phyloP scores from a whole-genome alignment of 2,888 invertebrate species.

The Frankliniella fusca region DNA sequence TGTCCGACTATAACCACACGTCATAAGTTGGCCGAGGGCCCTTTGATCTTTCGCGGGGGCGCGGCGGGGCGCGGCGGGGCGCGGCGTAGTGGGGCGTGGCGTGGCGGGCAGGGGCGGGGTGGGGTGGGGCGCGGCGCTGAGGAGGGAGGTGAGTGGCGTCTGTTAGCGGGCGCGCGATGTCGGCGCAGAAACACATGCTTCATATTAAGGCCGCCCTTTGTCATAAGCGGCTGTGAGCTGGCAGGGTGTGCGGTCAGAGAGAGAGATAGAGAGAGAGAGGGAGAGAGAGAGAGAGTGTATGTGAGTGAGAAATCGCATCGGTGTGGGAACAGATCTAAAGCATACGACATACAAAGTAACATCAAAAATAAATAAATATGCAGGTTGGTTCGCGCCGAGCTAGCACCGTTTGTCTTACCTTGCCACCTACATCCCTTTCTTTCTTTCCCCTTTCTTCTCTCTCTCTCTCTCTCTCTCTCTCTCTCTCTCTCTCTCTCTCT shows the following conservation, averaged over 20 bases:
- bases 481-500: slow-evolving; percentile 18
- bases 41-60: slow-evolving; percentile 21
- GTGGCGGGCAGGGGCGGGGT: not conserved
- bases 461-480: not conserved
- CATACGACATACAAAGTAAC: too few species aligned
- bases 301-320: not conserved
- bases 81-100: not conserved
- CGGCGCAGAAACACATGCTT: not conserved
- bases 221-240: not conserved
- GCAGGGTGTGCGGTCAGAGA: not conserved
- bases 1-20: slow-evolving; percentile 15
- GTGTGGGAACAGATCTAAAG: not conserved
- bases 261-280: not conserved
- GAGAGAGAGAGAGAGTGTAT: too few species aligned
- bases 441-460: not conserved
- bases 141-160: not conserved
- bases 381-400: not conserved
- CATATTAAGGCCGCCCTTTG: not conserved
- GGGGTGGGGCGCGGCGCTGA: not conserved
- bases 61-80: not conserved
- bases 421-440: not conserved
- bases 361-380: too few species aligned
- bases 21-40: not conserved
- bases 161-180: too few species aligned
- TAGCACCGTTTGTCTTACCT: not conserved